Base-by-base conservation (phyloP, 2,113 vertebrate species). In the Pyrgilauda ruficollis region DNA sequence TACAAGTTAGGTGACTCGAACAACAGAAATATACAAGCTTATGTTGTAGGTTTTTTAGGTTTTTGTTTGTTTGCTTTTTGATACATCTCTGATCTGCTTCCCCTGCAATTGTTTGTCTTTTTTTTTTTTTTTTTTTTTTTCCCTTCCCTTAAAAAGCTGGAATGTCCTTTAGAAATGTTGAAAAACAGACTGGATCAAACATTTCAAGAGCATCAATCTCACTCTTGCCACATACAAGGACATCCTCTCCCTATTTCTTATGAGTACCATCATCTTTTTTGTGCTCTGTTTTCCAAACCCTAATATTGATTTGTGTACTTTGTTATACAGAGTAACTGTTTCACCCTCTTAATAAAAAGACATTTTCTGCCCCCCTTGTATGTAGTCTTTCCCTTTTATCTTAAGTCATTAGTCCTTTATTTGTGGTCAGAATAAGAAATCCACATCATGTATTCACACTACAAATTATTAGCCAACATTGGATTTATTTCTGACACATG, bases 221-320 rank as follows among this genome's bases (percentile, higher is more conserved):
- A 39, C 6, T 23, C 27, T 1, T 61, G 18, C 11, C 20, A 49
- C 15, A 69, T 30, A 28, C 2, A 68, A 82, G 18, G 30, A 35
- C 11, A 59, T 20, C 10, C 33, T 39, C 19, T 70, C 19, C 10
- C 3, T 33, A 6, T 63, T 82, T 64, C 39, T 85, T 87, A 27
- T 64, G 41, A 14, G 1, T 10, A 56, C 6, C 0, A 2, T 11
- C 8, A 7, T 37, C 10, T 37, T 83, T 30, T 44, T 3, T 20
- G 12, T 30, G n/a, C 23, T 79, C 33, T 27, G 10, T 43, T 92
- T 95, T 59, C 68, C 31, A 56, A 59, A 33, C 4, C 5, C 13
- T 33, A 50, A 46, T 49, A 30, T 2, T 64, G 33, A 72, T 47
- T 85, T 88, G 33, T 5, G 13, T 27, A 74, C 20, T 73, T 89